phyloP scores from a whole-genome alignment of 2,113 vertebrate species.

The Petrocephalus microphthalmus region DNA sequence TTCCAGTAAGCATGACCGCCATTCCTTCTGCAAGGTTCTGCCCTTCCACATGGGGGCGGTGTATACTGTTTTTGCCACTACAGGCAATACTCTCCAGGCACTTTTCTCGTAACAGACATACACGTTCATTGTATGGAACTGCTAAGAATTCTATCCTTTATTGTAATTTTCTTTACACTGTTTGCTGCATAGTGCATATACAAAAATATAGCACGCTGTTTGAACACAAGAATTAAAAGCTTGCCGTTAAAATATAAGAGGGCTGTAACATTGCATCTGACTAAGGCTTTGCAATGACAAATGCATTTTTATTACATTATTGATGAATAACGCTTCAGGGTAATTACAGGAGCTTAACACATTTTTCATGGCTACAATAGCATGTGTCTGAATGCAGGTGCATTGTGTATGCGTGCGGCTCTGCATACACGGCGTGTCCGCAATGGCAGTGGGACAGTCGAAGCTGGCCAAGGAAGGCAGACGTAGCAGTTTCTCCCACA shows the following conservation, averaged over 20 bases:
- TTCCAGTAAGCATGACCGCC: background rate
- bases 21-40: background rate
- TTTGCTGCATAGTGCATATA: background rate
- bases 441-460: slow-evolving; percentile 15
- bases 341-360: background rate
- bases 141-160: background rate
- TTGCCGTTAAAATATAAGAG: background rate
- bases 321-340: background rate
- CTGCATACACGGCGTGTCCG: background rate
- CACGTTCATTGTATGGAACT: background rate
- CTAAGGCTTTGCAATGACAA: background rate
- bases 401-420: background rate
- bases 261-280: background rate
- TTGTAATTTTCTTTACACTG: background rate
- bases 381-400: background rate
- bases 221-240: background rate
- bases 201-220: background rate
- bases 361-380: background rate
- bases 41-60: background rate
- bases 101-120: background rate
- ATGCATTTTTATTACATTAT: background rate
- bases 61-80: background rate
- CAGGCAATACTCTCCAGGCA: slow-evolving; percentile 11
- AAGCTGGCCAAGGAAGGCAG: slow-evolving; percentile 50
- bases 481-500: slow-evolving; percentile 82